Base-by-base conservation (phyloP, 2,113 vertebrate species). In the Dasypus novemcinctus region DNA sequence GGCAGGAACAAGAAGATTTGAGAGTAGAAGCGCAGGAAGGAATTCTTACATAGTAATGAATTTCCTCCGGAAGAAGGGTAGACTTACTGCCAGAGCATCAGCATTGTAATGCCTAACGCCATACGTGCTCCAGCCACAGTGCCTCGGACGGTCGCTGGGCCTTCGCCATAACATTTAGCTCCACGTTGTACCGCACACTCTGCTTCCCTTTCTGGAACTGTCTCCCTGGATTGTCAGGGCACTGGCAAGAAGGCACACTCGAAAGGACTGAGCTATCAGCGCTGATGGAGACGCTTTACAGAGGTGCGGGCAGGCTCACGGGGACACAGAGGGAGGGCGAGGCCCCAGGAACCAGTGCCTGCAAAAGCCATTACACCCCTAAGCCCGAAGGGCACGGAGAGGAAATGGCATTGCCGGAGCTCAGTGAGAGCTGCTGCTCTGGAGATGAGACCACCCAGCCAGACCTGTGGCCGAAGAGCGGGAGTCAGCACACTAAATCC, bases 241-340 rank as follows among this genome's bases (percentile, higher is more conserved):
- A 52, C 61, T 82, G 9, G 46, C 27, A 52, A 87, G 92, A 96
- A 90, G 52, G 31, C 61, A 76, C 8, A 13, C 43, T 85, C n/a
- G 21, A 52, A 43, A 96, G 7, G 4, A 25, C 12, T 54, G 13
- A 80, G 9, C 38, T 59, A 29, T 8, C 29, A 76, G 4, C 31
- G 49, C 18, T 38, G 15, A 74, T 43, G 27, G 71, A 29, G 27
- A 41, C 23, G 15, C 13, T 66, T 74, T 43, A 74, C n/a, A 76
- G 4, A 41, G 61, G 41, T 25, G 7, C 29, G 6, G 41, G 11
- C 74, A 64, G 46, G 29, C 21, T 38, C 46, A 57, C 63, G 31
- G n/a, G 78, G 54, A 38, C 38, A 36, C n/a, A 11, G 18, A 17
- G n/a, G 31, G 9, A 15, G 4, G 43, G 46, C 57, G 13, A 80